A percentile compares a stretch with the other conserved stretches of the same genome.
Evolutionary conservation across 2,888 invertebrate species (phyloP).

Genomic region (Eurytoma californica): DNA sequence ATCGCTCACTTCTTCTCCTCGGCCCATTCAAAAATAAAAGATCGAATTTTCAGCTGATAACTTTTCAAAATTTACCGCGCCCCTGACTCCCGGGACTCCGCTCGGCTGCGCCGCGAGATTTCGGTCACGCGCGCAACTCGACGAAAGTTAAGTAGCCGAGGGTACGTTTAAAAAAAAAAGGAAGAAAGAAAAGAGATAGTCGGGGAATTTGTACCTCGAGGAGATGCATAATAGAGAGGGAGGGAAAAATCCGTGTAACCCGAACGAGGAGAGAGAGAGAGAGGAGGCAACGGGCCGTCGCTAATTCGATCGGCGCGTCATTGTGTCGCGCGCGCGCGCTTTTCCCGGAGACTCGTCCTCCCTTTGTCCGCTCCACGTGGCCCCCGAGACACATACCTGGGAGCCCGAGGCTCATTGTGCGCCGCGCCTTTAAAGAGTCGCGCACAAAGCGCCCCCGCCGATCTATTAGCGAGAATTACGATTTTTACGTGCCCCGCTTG

Average conservation of each 20-base stretch:
- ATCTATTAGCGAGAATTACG: conserved; percentile 70
- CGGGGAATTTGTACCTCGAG: conserved; percentile 26
- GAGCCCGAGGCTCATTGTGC: neutral
- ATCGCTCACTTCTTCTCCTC: neutral
- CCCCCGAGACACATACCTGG: conserved; percentile 19
- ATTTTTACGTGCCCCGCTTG: conserved; percentile 1
- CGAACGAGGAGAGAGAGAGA: conserved; percentile 5
- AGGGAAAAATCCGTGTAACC: conserved; percentile 15
- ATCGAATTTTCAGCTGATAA: conserved; percentile 1
- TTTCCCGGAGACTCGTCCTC: neutral
- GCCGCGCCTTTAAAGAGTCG: neutral
- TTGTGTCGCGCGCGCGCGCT: conserved; percentile 42
- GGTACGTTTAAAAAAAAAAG: too few species aligned
- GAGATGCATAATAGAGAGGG: neutral
- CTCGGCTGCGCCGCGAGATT: too few species aligned
- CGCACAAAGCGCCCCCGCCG: conserved; percentile 61
- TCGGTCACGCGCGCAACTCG: too few species aligned
- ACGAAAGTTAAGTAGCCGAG: too few species aligned
- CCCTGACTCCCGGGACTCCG: too few species aligned
- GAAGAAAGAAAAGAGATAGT: too few species aligned
- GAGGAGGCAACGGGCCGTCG: conserved; percentile 51
- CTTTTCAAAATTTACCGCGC: too few species aligned
- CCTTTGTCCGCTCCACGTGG: conserved; percentile 1
- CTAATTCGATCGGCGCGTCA: conserved; percentile 64
- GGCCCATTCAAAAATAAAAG: neutral